Conservation (phyloP, 2,113 vertebrate genomes). For the Lanius ludovicianus region DNA sequence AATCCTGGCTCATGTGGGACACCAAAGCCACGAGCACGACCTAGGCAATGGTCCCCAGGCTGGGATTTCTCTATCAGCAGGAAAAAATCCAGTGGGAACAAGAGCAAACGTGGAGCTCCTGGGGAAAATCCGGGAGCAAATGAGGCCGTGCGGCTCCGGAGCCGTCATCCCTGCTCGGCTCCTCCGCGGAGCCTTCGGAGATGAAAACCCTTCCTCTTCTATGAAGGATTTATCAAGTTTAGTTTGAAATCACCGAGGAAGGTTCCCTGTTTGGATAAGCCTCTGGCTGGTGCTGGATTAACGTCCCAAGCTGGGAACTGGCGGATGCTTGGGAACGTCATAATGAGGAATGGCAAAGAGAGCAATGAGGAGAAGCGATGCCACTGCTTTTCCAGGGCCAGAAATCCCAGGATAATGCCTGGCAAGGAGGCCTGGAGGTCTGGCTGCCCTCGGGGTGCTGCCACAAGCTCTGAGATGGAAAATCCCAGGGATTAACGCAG, state of each 20-base stretch:
- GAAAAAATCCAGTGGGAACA: rapidly evolving
- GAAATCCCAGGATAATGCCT: rapidly evolving
- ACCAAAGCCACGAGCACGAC: not conserved
- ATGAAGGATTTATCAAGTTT: not conserved
- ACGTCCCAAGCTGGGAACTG: not conserved
- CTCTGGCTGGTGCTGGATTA: not conserved
- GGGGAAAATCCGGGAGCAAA: not conserved
- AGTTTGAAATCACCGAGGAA: not conserved
- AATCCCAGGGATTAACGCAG: not conserved
- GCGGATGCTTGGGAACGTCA: not conserved
- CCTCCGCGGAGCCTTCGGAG: not conserved
- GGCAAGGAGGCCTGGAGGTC: not conserved
- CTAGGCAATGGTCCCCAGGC: not conserved
- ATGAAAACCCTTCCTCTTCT: not conserved
- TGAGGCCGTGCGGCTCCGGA: not conserved
- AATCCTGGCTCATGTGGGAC: not conserved
- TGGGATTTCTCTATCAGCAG: not conserved
- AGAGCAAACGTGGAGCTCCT: rapidly evolving
- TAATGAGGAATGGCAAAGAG: not conserved
- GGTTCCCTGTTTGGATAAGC: slow-evolving; percentile 1
- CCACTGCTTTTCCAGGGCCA: not conserved
- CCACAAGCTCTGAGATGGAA: not conserved
- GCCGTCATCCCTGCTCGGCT: not conserved
- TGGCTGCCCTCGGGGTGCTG: not conserved
- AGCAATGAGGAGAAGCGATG: rapidly evolving